Evolutionary conservation across 2,888 invertebrate genomes (phyloP).

Genomic region (Trachelus stipa): DNA sequence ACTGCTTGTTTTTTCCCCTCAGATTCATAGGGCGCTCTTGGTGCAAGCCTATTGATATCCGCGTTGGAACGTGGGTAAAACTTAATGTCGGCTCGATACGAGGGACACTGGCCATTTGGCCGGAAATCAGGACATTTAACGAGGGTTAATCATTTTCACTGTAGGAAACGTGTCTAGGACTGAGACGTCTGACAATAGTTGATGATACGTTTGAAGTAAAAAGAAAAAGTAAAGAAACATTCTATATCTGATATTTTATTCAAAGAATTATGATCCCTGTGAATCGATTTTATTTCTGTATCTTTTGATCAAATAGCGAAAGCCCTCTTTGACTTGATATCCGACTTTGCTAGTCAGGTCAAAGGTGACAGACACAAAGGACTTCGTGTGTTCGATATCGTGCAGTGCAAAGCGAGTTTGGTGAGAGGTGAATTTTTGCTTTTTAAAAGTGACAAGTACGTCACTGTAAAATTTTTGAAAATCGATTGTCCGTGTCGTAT

Average conservation of each 20-base stretch:
- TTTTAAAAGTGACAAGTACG: background rate
- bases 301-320: conserved; percentile 33
- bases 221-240: background rate
- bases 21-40: conserved; percentile 37
- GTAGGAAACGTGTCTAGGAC: background rate
- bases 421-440: background rate
- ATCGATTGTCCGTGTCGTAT: background rate
- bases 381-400: background rate
- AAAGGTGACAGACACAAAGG: background rate
- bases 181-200: background rate
- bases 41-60: conserved; percentile 39
- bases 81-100: background rate
- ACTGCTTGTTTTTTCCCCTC: background rate
- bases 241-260: background rate
- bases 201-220: background rate
- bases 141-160: background rate
- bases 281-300: background rate
- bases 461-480: background rate
- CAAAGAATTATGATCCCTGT: background rate
- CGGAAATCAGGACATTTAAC: conserved; percentile 9
- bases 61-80: conserved; percentile 31
- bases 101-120: conserved; percentile 40
- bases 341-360: background rate
- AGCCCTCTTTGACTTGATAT: conserved; percentile 18
- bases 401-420: background rate